Evolutionary conservation across 2,797 vertebrate genomes (phyloP).

Genomic region (Chlorospingus flavigularis): DNA sequence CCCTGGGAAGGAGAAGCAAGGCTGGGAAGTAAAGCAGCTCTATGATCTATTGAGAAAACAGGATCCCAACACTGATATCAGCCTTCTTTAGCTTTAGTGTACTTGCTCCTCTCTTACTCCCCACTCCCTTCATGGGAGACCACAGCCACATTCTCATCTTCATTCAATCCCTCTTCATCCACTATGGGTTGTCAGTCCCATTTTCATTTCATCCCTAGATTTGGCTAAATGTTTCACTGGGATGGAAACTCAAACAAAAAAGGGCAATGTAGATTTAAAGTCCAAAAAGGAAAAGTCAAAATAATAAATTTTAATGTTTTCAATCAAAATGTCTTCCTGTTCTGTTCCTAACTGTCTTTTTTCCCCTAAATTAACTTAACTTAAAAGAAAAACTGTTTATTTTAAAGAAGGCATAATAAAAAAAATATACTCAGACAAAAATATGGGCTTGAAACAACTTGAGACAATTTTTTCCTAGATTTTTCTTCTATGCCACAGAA

Average conservation of each 20-base stretch:
- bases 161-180: neutral
- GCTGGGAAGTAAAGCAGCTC: neutral
- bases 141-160: neutral
- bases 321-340: neutral
- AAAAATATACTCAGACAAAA: neutral
- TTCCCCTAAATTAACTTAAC: neutral
- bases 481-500: neutral
- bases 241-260: neutral
- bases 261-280: neutral
- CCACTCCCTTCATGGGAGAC: neutral
- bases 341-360: neutral
- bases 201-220: neutral
- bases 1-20: slow-evolving; percentile 74
- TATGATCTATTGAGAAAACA: neutral
- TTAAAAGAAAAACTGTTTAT: neutral
- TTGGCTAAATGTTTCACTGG: neutral
- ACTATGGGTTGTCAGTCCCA: neutral
- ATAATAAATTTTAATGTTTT: neutral
- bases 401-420: neutral
- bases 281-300: neutral
- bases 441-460: neutral
- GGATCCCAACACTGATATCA: neutral
- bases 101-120: neutral
- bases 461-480: neutral
- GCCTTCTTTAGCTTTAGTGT: neutral